Base-by-base conservation (phyloP, 2,888 invertebrate species). In the Habrosyne pyritoides region DNA sequence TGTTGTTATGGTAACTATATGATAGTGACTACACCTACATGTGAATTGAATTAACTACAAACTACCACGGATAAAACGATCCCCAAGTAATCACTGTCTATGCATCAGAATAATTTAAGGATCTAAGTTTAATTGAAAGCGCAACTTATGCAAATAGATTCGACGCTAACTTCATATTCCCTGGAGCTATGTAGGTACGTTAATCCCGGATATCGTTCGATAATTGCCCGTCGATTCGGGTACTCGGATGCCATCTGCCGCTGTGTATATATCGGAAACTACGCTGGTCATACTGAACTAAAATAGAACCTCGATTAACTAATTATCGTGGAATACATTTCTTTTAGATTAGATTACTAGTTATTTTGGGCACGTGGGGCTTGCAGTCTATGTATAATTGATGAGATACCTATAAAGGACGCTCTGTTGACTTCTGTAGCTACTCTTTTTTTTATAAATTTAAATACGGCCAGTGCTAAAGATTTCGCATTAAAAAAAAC, bases 71-170 rank as follows among this genome's bases (percentile, higher is more conserved):
- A n/a, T 2, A 33, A 1, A n/a, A 12, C 8, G n/a, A n/a, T 33
- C 6, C n/a, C 1, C 30, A 8, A 28, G 49, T 42, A 7, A 54
- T 54, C 52, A 46, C 54, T 53, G 21, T 47, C 56, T 53, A 55
- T 67, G 68, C 69, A 72, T 55, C 64, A 59, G 59, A 52, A 52
- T 52, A 51, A 51, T 53, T 47, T 55, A 42, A 52, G 52, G 57
- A 62, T 67, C 64, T 56, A 70, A 72, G 65, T 73, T 69, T 68
- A 75, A 75, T 76, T 69, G 71, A 77, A 77, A 73, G 64, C 59
- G 64, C 62, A 72, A 78, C 72, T 71, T 73, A 77, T 78, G 75
- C 77, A 78, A 78, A 81, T 71, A 67, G 67, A 67, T 57, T 49
- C 58, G 52, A 46, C 56, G 52, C 60, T 56, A 59, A 63, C 67